Evolutionary conservation across 2,113 vertebrate genomes (phyloP).

Genomic region (Tychaedon coryphoeus): DNA sequence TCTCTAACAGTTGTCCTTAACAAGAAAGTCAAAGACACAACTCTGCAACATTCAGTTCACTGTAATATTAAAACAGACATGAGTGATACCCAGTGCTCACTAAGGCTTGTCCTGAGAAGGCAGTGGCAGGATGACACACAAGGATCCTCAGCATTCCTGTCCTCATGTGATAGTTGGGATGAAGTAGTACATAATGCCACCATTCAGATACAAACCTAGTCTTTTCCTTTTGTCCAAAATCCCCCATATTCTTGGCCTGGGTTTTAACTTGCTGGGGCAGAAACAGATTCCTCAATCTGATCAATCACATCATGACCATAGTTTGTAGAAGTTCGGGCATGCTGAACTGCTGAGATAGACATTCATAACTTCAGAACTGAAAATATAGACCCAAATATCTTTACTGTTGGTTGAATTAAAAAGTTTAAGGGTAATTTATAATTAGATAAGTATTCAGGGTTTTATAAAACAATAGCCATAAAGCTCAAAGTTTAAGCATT

Average conservation of each 20-base stretch:
- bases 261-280: not conserved
- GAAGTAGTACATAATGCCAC: accelerated
- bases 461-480: not conserved
- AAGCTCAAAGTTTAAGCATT: not conserved
- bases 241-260: not conserved
- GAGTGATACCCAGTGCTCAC: not conserved
- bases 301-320: accelerated
- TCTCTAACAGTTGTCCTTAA: not conserved
- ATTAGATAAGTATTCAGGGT: not conserved
- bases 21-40: not conserved
- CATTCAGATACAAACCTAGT: not conserved
- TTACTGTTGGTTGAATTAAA: not conserved
- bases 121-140: not conserved
- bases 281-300: not conserved
- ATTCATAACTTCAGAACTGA: not conserved
- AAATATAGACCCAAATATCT: not conserved
- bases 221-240: not conserved
- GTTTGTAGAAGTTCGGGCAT: not conserved
- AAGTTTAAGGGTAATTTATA: not conserved
- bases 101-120: not conserved
- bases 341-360: not conserved
- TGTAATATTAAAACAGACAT: not conserved
- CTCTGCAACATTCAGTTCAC: not conserved
- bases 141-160: not conserved
- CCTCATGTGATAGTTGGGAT: accelerated